Conservation (phyloP, 2,113 vertebrate genomes). For the Mixornis gularis region DNA sequence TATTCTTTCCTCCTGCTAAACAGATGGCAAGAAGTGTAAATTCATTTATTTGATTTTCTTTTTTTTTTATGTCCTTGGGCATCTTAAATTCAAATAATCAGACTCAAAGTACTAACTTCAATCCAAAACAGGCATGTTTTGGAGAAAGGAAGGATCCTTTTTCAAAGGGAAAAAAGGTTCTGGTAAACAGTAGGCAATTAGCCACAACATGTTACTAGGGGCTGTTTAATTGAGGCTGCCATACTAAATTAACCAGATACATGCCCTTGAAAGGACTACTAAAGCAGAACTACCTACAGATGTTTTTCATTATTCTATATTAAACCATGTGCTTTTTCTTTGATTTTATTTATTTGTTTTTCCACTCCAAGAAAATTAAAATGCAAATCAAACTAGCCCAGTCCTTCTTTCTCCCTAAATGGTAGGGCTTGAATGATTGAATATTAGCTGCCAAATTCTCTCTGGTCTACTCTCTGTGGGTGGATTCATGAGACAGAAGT, state of each 20-base stretch:
- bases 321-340: slow-evolving; percentile 46
- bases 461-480: not conserved
- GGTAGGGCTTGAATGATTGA: not conserved
- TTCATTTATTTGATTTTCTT: slow-evolving; percentile 59
- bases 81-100: slow-evolving; percentile 61
- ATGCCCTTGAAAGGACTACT: slow-evolving; percentile 45
- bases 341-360: slow-evolving; percentile 56
- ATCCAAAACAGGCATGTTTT: slow-evolving; percentile 59
- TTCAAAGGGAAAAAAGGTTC: slow-evolving; percentile 57
- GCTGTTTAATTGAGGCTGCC: slow-evolving; percentile 71
- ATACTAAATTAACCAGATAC: slow-evolving; percentile 67
- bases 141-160: slow-evolving; percentile 56
- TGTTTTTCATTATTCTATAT: slow-evolving; percentile 62
- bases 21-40: slow-evolving; percentile 55
- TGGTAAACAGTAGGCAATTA: slow-evolving; percentile 71
- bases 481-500: not conserved
- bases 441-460: not conserved
- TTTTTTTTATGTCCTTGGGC: slow-evolving; percentile 48
- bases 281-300: slow-evolving; percentile 53
- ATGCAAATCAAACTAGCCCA: not conserved
- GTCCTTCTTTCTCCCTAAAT: not conserved
- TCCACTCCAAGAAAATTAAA: slow-evolving; percentile 53
- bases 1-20: slow-evolving; percentile 47
- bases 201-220: slow-evolving; percentile 64
- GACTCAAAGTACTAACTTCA: slow-evolving; percentile 41